These are phyloP conservation scores for Urocynchramus pylzowi DNA, from an alignment of 2,113 vertebrate species.

Conservation along the genomic window DNA sequence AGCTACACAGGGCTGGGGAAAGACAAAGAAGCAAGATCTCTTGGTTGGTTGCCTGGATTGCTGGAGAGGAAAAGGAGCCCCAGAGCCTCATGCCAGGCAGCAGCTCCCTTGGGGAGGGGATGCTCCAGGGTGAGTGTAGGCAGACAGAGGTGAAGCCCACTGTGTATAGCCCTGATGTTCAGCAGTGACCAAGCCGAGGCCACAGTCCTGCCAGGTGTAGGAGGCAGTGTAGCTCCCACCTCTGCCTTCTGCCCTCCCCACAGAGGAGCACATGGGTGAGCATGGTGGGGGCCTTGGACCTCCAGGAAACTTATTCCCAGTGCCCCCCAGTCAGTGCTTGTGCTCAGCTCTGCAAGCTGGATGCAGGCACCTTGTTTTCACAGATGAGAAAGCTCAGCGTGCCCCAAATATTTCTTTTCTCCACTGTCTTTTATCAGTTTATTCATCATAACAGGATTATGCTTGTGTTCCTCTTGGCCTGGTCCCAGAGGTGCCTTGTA, in stretches of 20 bases:
- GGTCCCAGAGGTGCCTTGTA: neutral
- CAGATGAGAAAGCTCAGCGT: neutral
- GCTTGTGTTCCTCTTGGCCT: neutral
- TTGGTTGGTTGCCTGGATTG: neutral
- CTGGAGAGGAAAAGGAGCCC: neutral
- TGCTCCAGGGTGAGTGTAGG: neutral
- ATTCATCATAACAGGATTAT: neutral
- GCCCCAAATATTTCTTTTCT: neutral
- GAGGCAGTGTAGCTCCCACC: neutral
- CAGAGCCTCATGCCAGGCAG: rapidly evolving
- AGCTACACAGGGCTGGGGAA: neutral
- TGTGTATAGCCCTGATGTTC: neutral
- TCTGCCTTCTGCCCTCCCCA: rapidly evolving
- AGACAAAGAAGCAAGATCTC: neutral
- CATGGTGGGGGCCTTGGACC: rapidly evolving
- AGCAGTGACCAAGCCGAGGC: neutral
- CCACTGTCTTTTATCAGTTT: neutral
- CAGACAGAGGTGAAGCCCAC: neutral
- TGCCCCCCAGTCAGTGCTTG: neutral
- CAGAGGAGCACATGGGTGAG: rapidly evolving
- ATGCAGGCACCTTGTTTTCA: neutral
- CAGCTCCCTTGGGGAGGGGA: neutral
- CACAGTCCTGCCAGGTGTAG: rapidly evolving
- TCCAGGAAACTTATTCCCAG: neutral
- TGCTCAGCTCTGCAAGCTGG: neutral